phyloP scores from a whole-genome alignment of 2,888 invertebrate species.

The Bombyx huttoni region DNA sequence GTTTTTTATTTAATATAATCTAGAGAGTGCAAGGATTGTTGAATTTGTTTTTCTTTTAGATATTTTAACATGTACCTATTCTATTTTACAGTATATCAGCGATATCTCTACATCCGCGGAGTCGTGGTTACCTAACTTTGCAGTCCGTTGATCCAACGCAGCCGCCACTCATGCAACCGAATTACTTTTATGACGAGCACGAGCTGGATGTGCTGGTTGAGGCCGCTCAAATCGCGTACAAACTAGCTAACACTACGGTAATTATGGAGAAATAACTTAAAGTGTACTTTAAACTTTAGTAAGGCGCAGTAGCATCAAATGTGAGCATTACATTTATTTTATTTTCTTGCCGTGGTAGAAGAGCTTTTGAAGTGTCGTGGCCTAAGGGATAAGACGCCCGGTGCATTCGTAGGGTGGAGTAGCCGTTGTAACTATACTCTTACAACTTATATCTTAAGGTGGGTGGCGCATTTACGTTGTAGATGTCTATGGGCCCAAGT shows the following conservation, averaged over 20 bases:
- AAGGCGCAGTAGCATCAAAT: no score
- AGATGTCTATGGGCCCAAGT: no score
- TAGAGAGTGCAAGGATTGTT: background rate
- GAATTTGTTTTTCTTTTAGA: background rate
- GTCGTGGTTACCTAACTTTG: conserved; percentile 75
- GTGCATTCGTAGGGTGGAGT: no score
- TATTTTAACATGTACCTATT: background rate
- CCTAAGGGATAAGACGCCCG: no score
- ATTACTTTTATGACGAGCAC: conserved; percentile 79
- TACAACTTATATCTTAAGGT: no score
- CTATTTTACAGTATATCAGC: conserved; percentile 62
- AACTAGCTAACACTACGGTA: conserved; percentile 70
- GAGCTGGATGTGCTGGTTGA: conserved; percentile 77
- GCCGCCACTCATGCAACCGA: conserved; percentile 82
- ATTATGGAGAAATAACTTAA: conserved; percentile 6
- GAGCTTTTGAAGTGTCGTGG: no score
- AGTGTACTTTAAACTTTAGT: no score
- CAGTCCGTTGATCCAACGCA: conserved; percentile 77
- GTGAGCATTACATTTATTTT: no score
- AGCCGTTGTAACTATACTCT: no score
- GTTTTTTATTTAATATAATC: background rate
- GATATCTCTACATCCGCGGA: conserved; percentile 76
- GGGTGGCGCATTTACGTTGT: no score
- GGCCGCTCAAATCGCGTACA: conserved; percentile 73
- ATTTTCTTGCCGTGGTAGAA: no score